Base-by-base conservation (phyloP, 2,888 invertebrate species). In the Catocala fraxini region DNA sequence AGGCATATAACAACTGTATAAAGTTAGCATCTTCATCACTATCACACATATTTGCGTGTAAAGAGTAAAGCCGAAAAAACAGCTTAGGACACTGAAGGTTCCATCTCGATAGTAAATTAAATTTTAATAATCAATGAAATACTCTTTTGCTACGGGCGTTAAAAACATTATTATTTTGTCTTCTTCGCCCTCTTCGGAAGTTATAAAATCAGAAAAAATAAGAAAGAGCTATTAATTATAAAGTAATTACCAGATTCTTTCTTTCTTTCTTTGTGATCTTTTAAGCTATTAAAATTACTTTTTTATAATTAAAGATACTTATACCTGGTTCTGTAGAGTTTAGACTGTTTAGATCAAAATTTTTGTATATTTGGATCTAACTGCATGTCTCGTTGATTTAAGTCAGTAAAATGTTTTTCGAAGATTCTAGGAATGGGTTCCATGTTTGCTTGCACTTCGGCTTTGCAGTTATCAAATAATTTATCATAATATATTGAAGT, bases 1-100 rank as follows among this genome's bases (percentile, higher is more conserved):
- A 42, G 42, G 42, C 42, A 42, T 42, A 42, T 42, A 42, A 42
- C 42, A 42, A 42, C 10, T 5, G 42, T 52, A 35, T 52, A 52
- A 41, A 12, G 41, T 53, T 15, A 15, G 15, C 15, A 15, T 15
- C 15, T 15, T 15, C 15, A 15, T 15, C 15, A 15, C 15, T 15
- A 5, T 42, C 42, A 42, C 42, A 4, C 42, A 42, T 42, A 42
- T 42, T 42, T 42, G 42, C 7, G 11, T 42, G 42, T 42, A 42
- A 11, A 7, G 42, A 42, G 11, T 42, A 42, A 42, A 42, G 42
- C 11, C 6, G 42, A 42, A 11, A 42, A 42, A 3, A 42, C 6
- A 7, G 42, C 11, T 42, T 42, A 11, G 42, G 42, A 42, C 42
- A 42, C 42, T 42, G 42, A 42, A 42, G 42, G 42, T 42, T 42